Conservation (phyloP, 1,140 invertebrate species). For the Pseudomyrmex concolor region DNA sequence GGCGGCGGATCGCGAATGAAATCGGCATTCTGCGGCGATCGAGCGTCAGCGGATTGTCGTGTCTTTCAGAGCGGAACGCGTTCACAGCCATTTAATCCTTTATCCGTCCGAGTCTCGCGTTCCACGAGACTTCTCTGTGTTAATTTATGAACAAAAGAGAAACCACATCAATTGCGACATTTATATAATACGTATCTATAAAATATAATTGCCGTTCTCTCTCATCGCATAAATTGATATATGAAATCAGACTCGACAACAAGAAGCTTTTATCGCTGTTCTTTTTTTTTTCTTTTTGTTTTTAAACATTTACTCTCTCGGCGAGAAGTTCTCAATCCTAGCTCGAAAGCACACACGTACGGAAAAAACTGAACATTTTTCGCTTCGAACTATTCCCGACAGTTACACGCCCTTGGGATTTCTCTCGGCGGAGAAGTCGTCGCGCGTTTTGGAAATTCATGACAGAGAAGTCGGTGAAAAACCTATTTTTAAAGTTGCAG, state of each 20-base stretch:
- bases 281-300: too few relatives aligned
- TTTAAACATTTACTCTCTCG: constrained; percentile 24
- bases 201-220: too few relatives aligned
- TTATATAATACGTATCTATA: too few relatives aligned
- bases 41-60: constrained; percentile 48
- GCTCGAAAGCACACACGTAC: background rate
- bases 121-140: background rate
- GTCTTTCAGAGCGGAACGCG: constrained; percentile 24
- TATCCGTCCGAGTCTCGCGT: background rate
- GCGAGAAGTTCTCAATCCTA: background rate
- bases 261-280: background rate
- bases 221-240: background rate
- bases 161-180: too few relatives aligned
- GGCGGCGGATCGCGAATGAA: constrained; percentile 42
- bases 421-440: constrained; percentile 10
- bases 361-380: constrained; percentile 15
- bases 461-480: constrained; percentile 23
- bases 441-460: constrained; percentile 55
- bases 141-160: background rate
- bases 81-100: constrained; percentile 43
- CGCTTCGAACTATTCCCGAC: constrained; percentile 39
- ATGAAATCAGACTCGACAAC: background rate
- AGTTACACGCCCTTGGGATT: constrained; percentile 42
- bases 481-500: constrained; percentile 35
- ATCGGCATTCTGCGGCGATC: constrained; percentile 62